These are phyloP conservation scores for Taxidea taxus DNA, from an alignment of 2,113 vertebrate species.

Conservation along the genomic window DNA sequence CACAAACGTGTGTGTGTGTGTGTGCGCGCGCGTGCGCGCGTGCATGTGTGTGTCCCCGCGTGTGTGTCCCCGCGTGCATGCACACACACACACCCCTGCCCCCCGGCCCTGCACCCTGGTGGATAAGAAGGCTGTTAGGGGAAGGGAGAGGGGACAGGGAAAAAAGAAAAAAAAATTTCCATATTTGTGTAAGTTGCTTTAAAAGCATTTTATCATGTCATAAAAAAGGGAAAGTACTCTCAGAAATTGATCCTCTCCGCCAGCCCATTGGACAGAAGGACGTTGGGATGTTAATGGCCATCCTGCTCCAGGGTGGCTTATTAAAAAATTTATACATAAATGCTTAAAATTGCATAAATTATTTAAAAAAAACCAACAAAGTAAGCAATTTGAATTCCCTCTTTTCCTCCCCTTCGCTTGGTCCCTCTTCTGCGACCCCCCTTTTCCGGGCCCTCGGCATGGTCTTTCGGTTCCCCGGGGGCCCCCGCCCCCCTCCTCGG, in stretches of 20 bases:
- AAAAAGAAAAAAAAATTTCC: conserved; percentile 89
- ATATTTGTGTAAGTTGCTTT: conserved; percentile 99
- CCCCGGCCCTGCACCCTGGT: conserved; percentile 78
- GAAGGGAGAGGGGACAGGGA: conserved; percentile 75
- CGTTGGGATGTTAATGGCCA: conserved; percentile 99
- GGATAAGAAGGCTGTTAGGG: conserved; percentile 89
- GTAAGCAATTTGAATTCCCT: conserved; percentile 94
- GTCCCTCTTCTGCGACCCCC: conserved; percentile 28
- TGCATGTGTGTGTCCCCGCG: not conserved
- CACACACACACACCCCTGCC: conserved; percentile 41
- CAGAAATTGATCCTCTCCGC: conserved; percentile 98
- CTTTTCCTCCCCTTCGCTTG: conserved; percentile 68
- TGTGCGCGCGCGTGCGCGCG: not conserved
- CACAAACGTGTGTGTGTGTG: not conserved
- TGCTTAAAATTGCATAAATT: conserved; percentile 99
- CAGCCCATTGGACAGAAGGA: conserved; percentile 99
- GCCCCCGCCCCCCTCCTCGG: not conserved
- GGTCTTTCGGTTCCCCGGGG: conserved; percentile 35
- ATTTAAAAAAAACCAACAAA: conserved; percentile 96
- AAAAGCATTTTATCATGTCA: conserved; percentile 99
- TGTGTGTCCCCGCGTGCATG: no score
- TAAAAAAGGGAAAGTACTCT: conserved; percentile 93
- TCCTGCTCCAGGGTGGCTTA: conserved; percentile 99
- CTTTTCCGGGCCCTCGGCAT: conserved; percentile 22
- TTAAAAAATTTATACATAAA: conserved; percentile 99